Base-by-base conservation (phyloP, 1,140 invertebrate species). In the Aricia agestis region DNA sequence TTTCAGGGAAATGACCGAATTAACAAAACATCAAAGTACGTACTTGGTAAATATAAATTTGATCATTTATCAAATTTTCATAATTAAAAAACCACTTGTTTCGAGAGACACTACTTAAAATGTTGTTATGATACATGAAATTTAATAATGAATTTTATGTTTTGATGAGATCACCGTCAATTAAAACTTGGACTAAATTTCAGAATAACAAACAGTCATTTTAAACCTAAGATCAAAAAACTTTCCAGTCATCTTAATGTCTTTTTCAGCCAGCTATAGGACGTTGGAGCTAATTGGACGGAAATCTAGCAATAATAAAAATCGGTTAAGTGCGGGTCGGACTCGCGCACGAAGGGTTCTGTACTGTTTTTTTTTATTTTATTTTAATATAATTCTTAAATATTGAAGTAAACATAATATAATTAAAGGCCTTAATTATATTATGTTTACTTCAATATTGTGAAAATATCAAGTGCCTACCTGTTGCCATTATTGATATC, bases 221-320 rank as follows among this genome's bases (percentile, higher is more conserved):
- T 13, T 52, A 11, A 52, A 52, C 10, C 5, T 15, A 13, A 52
- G 58, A 18, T 11, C 19, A 11, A 52, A 42, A 42, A 52, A 13
- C 45, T 52, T 52, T 52, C 10, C 45, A 52, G 13, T 11, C 42
- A 1, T 45, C 42, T 45, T 10, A n/a, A 45, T 52, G 13, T 52
- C 13, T 4, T 11, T 42, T 15, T 13, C 45, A 13, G 4, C 45
- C 13, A 52, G 45, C 45, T 15, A 52, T 10, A 52, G 45, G 45
- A 52, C 9, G 45, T 52, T 15, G 13, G 45, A 15, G 45, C 11
- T 32, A 36, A 5, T 18, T 13, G 52, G 58, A 68, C 69, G 36
- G 32, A 67, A 70, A 70, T 32, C 58, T 65, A 19, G 71, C 45
- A 67, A 45, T 70, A 68, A 73, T 78, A 75, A 75, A 70, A 75